Base-by-base conservation (phyloP, 2,113 vertebrate genomes). In the Poeciliopsis occidentalis region DNA sequence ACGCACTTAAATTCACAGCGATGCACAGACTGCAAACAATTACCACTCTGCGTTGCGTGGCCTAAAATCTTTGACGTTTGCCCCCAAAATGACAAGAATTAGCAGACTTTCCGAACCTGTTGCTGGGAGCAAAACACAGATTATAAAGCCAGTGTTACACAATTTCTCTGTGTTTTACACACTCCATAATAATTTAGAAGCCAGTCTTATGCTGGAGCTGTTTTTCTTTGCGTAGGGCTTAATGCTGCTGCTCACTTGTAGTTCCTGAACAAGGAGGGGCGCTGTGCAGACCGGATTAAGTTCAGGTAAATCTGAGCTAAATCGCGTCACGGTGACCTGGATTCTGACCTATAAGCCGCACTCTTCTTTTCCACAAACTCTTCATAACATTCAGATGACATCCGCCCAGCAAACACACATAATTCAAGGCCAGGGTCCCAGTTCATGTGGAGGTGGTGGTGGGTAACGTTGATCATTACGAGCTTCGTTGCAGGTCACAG, bases 1-100 rank as follows among this genome's bases (percentile, higher is more conserved):
- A 62, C 80, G 57, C 67, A 64, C 65, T 69, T 67, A 47, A 71
- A 74, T 69, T 73, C 73, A 47, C 65, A 39, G 54, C 65, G 67
- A 68, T 1, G 75, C 64, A 67, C 54, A 22, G 0, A 6, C 31
- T 19, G 64, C 31, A 65, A 62, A 74, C 69, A 74, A 31, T 27
- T 57, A 15, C 47, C 24, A 57, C 24, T n/a, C 51, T 57, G 51
- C 51, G n/a, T n/a, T n/a, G 51, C n/a, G 22, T n/a, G 19, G 51
- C 19, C 51, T 57, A 24, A 24, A 57, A n/a, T 57, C 8, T 57
- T 57, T 57, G 22, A 57, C 8, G 7, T 57, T n/a, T 57, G 51
- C 47, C 47, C 47, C 17, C 24, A 15, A 4, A n/a, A 2, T 34
- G 39, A 27, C 67, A 66, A 5, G 0, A 57, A 41, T 34, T 60